Percentiles rank a stretch among this genome's conserved stretches.
Evolutionary conservation across 2,797 vertebrate species (phyloP).

Genomic region (Epinephelus awoara): DNA sequence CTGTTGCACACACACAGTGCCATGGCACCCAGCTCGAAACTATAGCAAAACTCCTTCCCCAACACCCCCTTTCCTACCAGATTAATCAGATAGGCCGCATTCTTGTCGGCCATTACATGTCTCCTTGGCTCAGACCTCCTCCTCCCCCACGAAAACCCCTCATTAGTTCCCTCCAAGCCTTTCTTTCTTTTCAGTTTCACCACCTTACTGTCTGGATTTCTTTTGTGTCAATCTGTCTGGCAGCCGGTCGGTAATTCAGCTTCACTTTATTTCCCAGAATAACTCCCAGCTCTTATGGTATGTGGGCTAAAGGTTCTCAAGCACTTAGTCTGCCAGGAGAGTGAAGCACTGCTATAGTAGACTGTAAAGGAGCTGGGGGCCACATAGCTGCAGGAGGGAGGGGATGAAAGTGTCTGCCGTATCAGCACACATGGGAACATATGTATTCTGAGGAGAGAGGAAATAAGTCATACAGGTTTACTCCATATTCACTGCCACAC

Average conservation of each 20-base stretch:
- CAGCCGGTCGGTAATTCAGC: constrained; percentile 41
- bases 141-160: constrained; percentile 34
- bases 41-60: background rate
- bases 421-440: constrained; percentile 27
- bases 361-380: constrained; percentile 24
- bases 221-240: constrained; percentile 61
- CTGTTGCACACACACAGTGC: background rate
- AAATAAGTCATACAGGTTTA: constrained; percentile 11
- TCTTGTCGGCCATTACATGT: constrained; percentile 60
- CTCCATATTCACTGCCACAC: constrained; percentile 8
- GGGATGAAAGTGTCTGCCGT: constrained; percentile 19
- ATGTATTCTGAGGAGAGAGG: background rate
- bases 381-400: background rate
- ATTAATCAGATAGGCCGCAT: constrained; percentile 64
- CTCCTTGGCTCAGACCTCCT: constrained; percentile 54
- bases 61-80: constrained; percentile 36
- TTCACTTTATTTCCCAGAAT: constrained; percentile 48
- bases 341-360: constrained; percentile 11
- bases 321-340: constrained; percentile 17
- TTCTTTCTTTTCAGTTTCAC: constrained; percentile 38
- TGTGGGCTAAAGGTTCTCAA: constrained; percentile 66
- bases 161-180: constrained; percentile 50
- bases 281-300: constrained; percentile 53
- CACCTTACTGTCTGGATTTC: constrained; percentile 26
- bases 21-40: background rate